These are phyloP conservation scores for Dreissena polymorpha DNA, from an alignment of 1,140 invertebrate species.

Conservation along the genomic window DNA sequence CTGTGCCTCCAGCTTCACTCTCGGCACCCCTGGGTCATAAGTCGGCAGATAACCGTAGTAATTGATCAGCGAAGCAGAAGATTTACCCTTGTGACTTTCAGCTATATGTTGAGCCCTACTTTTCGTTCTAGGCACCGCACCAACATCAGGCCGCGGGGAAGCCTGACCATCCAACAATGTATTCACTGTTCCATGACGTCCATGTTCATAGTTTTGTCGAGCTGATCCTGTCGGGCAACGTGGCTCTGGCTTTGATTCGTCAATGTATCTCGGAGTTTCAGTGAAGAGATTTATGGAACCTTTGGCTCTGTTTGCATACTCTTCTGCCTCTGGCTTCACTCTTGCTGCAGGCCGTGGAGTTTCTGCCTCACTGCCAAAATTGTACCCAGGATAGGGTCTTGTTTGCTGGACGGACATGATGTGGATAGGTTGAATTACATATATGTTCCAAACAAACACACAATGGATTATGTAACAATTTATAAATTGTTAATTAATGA, in stretches of 20 bases:
- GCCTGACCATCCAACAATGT: constrained; percentile 66
- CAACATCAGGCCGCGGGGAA: constrained; percentile 60
- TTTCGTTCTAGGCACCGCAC: constrained; percentile 59
- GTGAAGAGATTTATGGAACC: constrained; percentile 68
- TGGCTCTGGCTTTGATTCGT: constrained; percentile 59
- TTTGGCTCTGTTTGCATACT: constrained; percentile 65
- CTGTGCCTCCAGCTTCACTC: constrained; percentile 73
- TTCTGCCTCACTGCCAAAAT: constrained; percentile 57
- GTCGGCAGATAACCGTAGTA: constrained; percentile 59
- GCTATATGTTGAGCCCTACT: constrained; percentile 61
- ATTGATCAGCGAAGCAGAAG: constrained; percentile 58
- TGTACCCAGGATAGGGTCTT: constrained; percentile 72
- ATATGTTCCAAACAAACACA: no score
- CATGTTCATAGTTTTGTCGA: constrained; percentile 66
- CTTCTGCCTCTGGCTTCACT: constrained; percentile 72
- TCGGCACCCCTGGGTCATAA: constrained; percentile 55
- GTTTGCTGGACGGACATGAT: background rate
- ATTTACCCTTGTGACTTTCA: constrained; percentile 62
- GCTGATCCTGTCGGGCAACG: constrained; percentile 65
- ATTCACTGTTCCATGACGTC: constrained; percentile 68
- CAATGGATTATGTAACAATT: no score
- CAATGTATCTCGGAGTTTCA: constrained; percentile 55
- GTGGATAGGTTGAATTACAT: no score
- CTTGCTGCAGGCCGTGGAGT: constrained; percentile 63
- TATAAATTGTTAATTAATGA: no score